Percentiles rank a stretch among this genome's conserved stretches.
Evolutionary conservation across 2,797 vertebrate species (phyloP).

Genomic region (Enteromius mattozi): DNA sequence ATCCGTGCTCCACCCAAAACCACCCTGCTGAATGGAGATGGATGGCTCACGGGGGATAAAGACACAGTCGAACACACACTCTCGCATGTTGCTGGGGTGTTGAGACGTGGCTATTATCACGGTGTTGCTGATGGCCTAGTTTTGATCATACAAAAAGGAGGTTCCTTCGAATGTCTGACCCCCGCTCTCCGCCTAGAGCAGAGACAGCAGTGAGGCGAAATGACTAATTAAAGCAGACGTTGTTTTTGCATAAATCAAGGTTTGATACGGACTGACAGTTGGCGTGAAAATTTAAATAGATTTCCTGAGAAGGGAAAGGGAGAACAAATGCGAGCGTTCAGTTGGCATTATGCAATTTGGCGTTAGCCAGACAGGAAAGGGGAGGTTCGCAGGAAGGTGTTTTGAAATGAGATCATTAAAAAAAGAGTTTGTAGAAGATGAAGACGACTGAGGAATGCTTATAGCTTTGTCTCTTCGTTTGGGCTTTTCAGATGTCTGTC

Average conservation of each 20-base stretch:
- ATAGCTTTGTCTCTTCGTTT: constrained; percentile 3
- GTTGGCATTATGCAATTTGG: constrained; percentile 46
- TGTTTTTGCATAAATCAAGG: constrained; percentile 71
- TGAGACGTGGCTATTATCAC: constrained; percentile 82
- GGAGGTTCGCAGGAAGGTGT: constrained; percentile 31
- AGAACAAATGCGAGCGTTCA: constrained; percentile 18
- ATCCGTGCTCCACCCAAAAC: constrained; percentile 62
- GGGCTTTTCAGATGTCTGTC: constrained; percentile 36
- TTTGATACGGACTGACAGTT: constrained; percentile 69
- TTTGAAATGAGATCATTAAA: constrained; percentile 41
- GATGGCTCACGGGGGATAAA: constrained; percentile 59
- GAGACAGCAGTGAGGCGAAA: constrained; percentile 75
- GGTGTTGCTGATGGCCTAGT: constrained; percentile 81
- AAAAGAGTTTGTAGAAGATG: neutral
- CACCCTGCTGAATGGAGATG: constrained; percentile 60
- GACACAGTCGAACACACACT: constrained; percentile 51
- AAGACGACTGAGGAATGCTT: neutral
- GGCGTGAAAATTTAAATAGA: constrained; percentile 57
- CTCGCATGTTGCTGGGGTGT: constrained; percentile 69
- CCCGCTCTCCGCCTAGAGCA: constrained; percentile 71
- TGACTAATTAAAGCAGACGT: constrained; percentile 78
- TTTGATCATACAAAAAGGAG: constrained; percentile 80
- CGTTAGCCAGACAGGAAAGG: constrained; percentile 32
- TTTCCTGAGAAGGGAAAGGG: constrained; percentile 30
- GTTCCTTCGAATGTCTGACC: constrained; percentile 75